Conservation (phyloP, 2,113 vertebrate species). For the Glaucidium brasilianum region DNA sequence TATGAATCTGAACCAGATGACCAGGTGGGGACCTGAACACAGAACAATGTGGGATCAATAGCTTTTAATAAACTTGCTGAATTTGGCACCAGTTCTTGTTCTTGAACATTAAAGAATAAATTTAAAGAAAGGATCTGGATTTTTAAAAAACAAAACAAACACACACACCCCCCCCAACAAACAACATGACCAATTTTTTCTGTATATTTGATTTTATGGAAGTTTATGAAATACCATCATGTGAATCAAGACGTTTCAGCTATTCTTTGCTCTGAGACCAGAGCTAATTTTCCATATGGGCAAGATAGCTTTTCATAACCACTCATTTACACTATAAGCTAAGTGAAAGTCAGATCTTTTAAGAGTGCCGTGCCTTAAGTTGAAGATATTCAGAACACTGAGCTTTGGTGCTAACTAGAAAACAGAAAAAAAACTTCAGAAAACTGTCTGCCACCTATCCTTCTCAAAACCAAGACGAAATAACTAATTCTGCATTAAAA, state of each 20-base stretch:
- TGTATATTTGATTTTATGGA: background rate
- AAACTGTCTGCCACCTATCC: background rate
- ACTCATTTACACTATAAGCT: background rate
- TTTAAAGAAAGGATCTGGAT: background rate
- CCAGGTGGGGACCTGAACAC: background rate
- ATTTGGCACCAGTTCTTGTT: background rate
- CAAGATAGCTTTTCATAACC: background rate
- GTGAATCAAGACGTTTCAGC: background rate
- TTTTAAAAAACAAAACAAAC: background rate
- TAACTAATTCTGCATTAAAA: background rate
- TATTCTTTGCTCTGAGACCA: background rate
- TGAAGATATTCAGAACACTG: background rate
- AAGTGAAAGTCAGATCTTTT: background rate
- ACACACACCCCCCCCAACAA: too few species aligned
- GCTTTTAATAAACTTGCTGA: conserved; percentile 6
- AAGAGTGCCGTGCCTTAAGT: background rate
- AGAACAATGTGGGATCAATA: background rate
- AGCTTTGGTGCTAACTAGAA: background rate
- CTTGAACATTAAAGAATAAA: background rate
- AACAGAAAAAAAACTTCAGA: background rate
- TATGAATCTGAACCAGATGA: background rate
- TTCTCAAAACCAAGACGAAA: background rate
- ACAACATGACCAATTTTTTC: background rate
- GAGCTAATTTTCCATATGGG: background rate
- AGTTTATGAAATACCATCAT: background rate